Evolutionary conservation across 23 tunicate species (phyloP).

Genomic region (Botrylloides violaceus): DNA sequence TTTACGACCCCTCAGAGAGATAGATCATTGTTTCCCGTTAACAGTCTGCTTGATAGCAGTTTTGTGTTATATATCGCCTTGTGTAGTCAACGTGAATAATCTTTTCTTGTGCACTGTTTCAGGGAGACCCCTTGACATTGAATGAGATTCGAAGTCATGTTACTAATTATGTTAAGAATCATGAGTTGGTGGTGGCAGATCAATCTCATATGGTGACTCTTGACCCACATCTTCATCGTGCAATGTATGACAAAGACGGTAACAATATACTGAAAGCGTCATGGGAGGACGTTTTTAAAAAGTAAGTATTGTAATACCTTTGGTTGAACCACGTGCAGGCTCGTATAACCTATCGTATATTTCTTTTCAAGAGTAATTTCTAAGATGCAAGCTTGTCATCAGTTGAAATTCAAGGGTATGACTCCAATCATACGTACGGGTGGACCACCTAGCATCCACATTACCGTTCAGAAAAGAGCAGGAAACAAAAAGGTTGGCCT

Average conservation of each 20-base stretch:
- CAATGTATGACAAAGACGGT: constrained; percentile 38
- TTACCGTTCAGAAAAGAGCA: constrained; percentile 34
- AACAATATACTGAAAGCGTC: constrained; percentile 29
- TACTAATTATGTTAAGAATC: constrained; percentile 42
- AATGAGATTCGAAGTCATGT: constrained; percentile 40
- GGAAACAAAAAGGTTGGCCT: constrained; percentile 73
- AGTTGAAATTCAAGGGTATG: constrained; percentile 52
- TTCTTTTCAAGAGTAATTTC: constrained; percentile 33
- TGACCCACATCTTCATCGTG: constrained; percentile 74
- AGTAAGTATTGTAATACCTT: constrained; percentile 6
- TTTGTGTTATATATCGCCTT: too few relatives aligned
- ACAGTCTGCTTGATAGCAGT: too few relatives aligned
- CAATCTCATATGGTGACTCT: constrained; percentile 34
- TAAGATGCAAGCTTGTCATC: constrained; percentile 59
- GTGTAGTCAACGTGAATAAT: too few relatives aligned
- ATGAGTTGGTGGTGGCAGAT: constrained; percentile 33
- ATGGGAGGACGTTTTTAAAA: constrained; percentile 75
- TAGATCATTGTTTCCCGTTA: too few relatives aligned
- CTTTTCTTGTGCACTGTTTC: too few relatives aligned
- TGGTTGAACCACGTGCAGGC: background rate
- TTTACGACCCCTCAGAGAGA: too few relatives aligned
- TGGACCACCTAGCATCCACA: constrained; percentile 37
- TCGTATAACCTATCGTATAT: too few relatives aligned
- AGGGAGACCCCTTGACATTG: constrained; percentile 43
- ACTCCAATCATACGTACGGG: constrained; percentile 68